These are phyloP conservation scores for Ecliptopera silaceata DNA, from an alignment of 2,888 invertebrate species.

Conservation along the genomic window DNA sequence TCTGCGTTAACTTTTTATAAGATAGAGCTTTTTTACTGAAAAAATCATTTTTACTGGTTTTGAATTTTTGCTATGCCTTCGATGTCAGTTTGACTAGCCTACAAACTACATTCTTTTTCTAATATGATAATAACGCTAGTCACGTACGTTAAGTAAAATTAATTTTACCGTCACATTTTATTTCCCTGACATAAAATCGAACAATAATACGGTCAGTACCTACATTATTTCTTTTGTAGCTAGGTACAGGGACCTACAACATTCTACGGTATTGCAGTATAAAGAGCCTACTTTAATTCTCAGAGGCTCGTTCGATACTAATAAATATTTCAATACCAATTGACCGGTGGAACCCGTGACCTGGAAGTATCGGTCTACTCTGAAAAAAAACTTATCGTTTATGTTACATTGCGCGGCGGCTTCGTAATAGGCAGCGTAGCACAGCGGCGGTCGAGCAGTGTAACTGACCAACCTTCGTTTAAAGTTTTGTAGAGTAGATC, in stretches of 20 bases:
- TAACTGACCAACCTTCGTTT: no score
- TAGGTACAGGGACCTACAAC: no score
- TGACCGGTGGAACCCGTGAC: conserved; percentile 23
- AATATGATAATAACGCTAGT: not conserved
- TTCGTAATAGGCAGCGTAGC: no score
- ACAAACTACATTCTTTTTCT: no score
- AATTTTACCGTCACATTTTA: not conserved
- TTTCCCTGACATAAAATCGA: conserved; percentile 9
- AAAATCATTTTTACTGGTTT: no score
- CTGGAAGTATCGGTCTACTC: conserved; percentile 18
- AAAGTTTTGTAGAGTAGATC: not conserved
- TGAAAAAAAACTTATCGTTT: no score
- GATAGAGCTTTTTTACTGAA: no score
- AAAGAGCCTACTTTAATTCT: conserved; percentile 25
- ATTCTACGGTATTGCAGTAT: conserved; percentile 17
- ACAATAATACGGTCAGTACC: conserved; percentile 16
- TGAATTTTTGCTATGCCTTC: no score
- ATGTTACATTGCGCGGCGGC: no score
- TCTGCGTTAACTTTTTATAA: no score
- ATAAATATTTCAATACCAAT: conserved; percentile 43
- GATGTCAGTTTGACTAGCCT: no score
- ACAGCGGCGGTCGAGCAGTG: no score
- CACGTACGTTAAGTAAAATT: not conserved
- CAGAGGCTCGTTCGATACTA: conserved; percentile 40
- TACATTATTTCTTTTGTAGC: not conserved